phyloP scores from a whole-genome alignment of 2,113 vertebrate species.

The Charina bottae region DNA sequence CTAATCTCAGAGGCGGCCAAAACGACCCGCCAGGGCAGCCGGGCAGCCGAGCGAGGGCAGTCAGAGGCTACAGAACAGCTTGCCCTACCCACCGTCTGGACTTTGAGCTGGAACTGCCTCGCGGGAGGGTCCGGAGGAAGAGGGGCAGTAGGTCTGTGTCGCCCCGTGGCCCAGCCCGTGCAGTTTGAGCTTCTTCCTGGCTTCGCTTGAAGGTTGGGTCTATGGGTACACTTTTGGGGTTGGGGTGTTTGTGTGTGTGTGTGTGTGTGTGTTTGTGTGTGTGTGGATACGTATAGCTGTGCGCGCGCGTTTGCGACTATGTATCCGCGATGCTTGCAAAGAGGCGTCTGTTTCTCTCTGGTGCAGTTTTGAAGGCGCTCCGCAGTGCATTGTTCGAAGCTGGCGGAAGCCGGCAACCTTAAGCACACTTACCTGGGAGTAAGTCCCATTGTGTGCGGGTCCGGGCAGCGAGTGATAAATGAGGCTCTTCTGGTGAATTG shows the following conservation, averaged over 20 bases:
- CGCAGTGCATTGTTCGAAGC: slow-evolving; percentile 13
- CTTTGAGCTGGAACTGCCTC: background rate
- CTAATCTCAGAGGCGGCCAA: background rate
- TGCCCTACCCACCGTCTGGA: background rate
- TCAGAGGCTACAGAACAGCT: background rate
- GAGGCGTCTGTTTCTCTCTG: background rate
- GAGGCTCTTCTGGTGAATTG: background rate
- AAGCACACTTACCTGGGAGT: background rate
- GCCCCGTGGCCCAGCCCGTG: background rate
- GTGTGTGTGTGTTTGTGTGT: background rate
- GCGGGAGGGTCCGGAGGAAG: background rate
- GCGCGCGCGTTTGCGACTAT: background rate
- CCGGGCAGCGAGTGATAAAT: background rate
- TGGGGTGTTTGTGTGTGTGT: background rate
- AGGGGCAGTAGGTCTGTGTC: background rate
- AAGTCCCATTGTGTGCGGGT: background rate
- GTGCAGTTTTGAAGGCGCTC: slow-evolving; percentile 10
- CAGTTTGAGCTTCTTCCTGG: background rate
- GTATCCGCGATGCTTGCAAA: background rate
- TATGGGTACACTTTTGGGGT: background rate
- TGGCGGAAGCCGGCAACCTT: background rate
- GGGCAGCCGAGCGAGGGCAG: background rate
- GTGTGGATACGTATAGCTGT: background rate
- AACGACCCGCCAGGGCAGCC: background rate
- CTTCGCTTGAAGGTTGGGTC: background rate